Evolutionary conservation across 2,797 vertebrate species (phyloP), one percentile per base, ranked within the genome.

Genomic region (Micromesistius poutassou): DNA sequence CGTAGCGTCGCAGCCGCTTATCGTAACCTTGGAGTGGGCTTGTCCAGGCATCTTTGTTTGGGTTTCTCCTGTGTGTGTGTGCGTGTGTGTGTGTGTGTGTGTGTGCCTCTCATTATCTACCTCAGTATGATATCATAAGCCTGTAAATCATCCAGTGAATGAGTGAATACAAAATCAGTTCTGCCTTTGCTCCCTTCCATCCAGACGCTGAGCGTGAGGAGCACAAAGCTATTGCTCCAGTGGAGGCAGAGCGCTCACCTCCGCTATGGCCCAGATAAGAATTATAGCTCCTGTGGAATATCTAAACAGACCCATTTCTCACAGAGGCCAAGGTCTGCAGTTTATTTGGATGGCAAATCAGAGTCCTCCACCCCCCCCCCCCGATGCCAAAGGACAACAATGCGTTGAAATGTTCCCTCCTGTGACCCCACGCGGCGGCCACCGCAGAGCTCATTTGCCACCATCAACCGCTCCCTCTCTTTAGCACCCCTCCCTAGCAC

Each of bases 1-100:
- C 10, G 71, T 66, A 79, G 50, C 70, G 72, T 35, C 9, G 40
- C 77, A 70, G 76, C 75, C 76, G 71, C 33, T 66, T 80, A 81
- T 84, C 74, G 38, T 86, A 86, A 88, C 88, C 85, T 88, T 87
- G 82, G 77, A 68, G 86, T 88, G 83, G 76, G 82, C 81, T 91
- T 81, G 80, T 88, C 77, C 82, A 16, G 78, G 75, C 79, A 85
- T 87, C 84, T 88, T 89, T 82, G 83, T 85, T 90, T 74, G 14
- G 13, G 4, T 33, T 71, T 19, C 31, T 71, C 90, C 83, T 79
- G 35, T 68, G 62, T 62, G 55, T 50, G 46, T 22, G 46, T 50
- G 46, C 5, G 46, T 50, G 46, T 62, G 55, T 62, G 55, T 62
- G 55, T 62, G 55, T 68, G 62, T 68, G 62, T 66, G 62, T 68